Percentiles rank a stretch among this genome's conserved stretches.
Conservation (phyloP, 2,888 invertebrate species). For the Tipula unca region DNA sequence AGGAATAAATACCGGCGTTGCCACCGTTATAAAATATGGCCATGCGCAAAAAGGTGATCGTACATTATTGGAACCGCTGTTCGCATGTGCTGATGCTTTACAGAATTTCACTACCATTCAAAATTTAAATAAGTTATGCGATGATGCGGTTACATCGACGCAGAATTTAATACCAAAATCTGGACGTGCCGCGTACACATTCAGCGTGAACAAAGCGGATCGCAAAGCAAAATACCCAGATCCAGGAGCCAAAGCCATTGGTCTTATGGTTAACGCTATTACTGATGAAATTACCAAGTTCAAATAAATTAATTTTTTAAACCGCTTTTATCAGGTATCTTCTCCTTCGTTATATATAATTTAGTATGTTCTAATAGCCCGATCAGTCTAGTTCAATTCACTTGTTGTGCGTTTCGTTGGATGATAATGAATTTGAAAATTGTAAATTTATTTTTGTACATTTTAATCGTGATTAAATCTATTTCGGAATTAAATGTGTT, state of each 20-base stretch:
- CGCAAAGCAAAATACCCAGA: neutral
- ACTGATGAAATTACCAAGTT: neutral
- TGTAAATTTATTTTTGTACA: neutral
- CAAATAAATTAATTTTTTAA: too few relatives aligned
- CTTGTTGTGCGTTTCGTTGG: neutral
- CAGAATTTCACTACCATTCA: conserved; percentile 26
- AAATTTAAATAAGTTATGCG: neutral
- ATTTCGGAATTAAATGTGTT: neutral
- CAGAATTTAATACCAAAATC: conserved; percentile 28
- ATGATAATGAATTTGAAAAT: neutral
- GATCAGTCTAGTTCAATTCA: too few relatives aligned
- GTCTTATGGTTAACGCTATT: neutral
- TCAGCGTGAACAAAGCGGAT: neutral
- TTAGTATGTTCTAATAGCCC: too few relatives aligned
- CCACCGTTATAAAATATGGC: conserved; percentile 58
- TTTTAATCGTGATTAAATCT: neutral
- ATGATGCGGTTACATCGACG: conserved; percentile 29
- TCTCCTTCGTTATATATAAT: too few relatives aligned
- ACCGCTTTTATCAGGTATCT: too few relatives aligned
- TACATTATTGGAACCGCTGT: conserved; percentile 54
- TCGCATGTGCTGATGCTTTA: conserved; percentile 8
- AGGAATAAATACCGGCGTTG: conserved; percentile 49
- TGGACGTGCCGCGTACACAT: conserved; percentile 41
- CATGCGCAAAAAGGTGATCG: conserved; percentile 64
- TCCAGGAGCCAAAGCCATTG: neutral